Evolutionary conservation across 2,888 invertebrate genomes (phyloP), one percentile per base, ranked within the genome.

Genomic region (Homarus gammarus): DNA sequence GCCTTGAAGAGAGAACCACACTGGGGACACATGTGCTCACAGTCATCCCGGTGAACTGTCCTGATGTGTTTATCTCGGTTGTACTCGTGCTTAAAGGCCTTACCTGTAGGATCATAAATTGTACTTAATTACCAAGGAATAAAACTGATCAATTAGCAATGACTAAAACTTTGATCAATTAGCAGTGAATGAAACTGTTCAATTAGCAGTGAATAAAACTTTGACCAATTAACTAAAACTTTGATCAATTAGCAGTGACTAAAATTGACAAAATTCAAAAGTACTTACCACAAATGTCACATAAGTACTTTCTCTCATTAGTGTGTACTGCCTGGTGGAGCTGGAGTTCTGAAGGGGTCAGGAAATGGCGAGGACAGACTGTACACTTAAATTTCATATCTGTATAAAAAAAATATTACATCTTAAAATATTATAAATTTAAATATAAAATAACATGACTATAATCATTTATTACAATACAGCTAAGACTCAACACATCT

Each of bases 1-100:
- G 89, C 89, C 79, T 89, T 89, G 81, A 89, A 89, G 38, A 89
- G 84, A 15, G 89, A 36, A 0, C 89, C 89, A 64, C 89, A 89
- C 84, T 89, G 84, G 10, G 89, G 79, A 81, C 89, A 89, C 89
- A 85, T 89, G 64, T 85, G 85, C n/a, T 89, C 79, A 5, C 72
- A 49, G 31, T 85, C 61, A 0, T 89, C 89, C 5, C 56, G 79
- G 75, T 89, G 89, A 2, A 89, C 89, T 6, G 75, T 89, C 73
- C 79, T 85, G 6, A 64, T 51, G 73, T 89, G 89, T n/a, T 85
- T 84, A 72, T 89, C 89, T n/a, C 89, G 78, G 0, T 72, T 73
- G 64, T 84, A 79, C 61, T 84, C 89, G 33, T 84, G 83, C 51
- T 84, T 88, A 77, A 88, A 88, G 1, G 77, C 84, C 22, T 83